phyloP scores from a whole-genome alignment of 2,113 vertebrate species.

The Neopipo cinnamomea region DNA sequence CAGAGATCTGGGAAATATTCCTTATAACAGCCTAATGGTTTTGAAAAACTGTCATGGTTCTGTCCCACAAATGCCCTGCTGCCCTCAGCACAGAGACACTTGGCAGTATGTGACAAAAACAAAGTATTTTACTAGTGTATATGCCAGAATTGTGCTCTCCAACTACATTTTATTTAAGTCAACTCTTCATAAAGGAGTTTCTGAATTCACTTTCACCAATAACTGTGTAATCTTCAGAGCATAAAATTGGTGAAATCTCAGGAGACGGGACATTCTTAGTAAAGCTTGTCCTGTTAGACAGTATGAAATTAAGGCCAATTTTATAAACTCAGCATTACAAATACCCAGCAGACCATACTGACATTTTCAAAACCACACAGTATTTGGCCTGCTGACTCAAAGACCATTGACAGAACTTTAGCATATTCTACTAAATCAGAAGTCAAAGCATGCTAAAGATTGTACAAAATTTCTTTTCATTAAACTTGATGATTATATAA shows the following conservation, averaged over 20 bases:
- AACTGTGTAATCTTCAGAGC: background rate
- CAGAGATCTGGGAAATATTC: background rate
- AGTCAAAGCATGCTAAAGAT: background rate
- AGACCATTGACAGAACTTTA: background rate
- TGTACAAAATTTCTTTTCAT: background rate
- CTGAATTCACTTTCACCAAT: background rate
- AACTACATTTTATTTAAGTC: background rate
- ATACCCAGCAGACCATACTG: fast-evolving
- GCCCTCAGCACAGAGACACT: background rate
- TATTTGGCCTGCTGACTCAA: background rate
- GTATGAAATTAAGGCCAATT: background rate
- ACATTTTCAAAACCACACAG: background rate
- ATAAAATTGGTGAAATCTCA: background rate
- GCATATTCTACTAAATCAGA: background rate
- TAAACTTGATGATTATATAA: background rate
- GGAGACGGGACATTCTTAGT: background rate
- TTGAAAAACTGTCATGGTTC: background rate
- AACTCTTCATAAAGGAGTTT: background rate
- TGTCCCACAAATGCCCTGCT: fast-evolving
- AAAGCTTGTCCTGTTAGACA: background rate
- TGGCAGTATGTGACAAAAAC: background rate
- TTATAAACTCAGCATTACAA: background rate
- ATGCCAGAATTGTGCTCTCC: background rate
- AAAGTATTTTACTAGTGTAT: background rate
- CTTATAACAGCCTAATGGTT: background rate